phyloP scores from a whole-genome alignment of 1,140 invertebrate genomes.

The Orussus abietinus region DNA sequence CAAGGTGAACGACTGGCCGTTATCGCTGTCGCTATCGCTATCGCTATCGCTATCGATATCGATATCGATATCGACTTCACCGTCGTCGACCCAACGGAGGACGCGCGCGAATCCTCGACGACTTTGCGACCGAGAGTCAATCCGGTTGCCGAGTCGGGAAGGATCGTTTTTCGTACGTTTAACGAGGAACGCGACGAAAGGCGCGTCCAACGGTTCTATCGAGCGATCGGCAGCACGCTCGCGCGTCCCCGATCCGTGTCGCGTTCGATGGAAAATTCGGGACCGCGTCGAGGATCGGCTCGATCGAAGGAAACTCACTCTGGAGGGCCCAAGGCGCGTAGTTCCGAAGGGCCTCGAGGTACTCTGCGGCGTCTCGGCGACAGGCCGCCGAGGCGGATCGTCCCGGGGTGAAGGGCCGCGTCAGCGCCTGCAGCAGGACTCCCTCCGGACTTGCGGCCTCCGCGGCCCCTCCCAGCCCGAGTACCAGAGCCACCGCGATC shows the following conservation, averaged over 20 bases:
- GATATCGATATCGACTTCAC: not conserved
- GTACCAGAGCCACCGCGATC: slow-evolving; percentile 11
- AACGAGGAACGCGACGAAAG: not conserved
- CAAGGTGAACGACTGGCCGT: slow-evolving; percentile 3
- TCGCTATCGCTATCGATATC: not conserved
- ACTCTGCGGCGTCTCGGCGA: slow-evolving; percentile 23
- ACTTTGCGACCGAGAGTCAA: not conserved
- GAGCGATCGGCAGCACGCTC: too few species aligned
- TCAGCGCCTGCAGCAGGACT: slow-evolving; percentile 21
- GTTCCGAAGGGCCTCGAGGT: slow-evolving; percentile 19
- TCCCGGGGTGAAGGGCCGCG: slow-evolving; percentile 25
- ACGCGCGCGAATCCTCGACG: slow-evolving; percentile 5
- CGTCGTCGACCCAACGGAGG: not conserved
- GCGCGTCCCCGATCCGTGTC: slow-evolving; percentile 7
- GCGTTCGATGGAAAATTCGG: slow-evolving; percentile 11
- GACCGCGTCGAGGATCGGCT: too few species aligned
- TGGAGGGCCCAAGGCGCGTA: slow-evolving; percentile 39
- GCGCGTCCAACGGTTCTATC: slow-evolving; percentile 21
- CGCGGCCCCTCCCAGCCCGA: not conserved
- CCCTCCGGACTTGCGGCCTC: slow-evolving; percentile 21
- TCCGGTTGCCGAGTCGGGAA: not conserved
- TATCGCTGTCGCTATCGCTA: slow-evolving; percentile 1
- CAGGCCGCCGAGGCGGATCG: slow-evolving; percentile 24
- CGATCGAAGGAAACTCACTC: slow-evolving; percentile 32
- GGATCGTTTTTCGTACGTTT: not conserved